Percentiles rank a stretch among this genome's conserved stretches.
These are phyloP conservation scores for Tautogolabrus adspersus DNA, from an alignment of 2,113 vertebrate genomes.

Conservation along the genomic window DNA sequence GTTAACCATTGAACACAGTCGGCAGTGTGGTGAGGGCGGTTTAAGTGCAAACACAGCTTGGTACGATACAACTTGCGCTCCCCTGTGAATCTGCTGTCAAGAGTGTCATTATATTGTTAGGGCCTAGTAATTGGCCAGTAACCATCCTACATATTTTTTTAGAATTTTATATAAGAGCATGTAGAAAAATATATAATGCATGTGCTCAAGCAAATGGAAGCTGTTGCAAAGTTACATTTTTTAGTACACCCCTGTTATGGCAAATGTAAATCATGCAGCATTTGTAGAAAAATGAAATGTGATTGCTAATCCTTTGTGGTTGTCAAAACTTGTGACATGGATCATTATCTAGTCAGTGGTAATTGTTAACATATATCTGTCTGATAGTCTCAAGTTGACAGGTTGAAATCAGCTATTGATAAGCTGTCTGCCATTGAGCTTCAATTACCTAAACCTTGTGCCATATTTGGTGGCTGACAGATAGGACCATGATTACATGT, in stretches of 20 bases:
- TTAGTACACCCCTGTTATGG: too few relatives aligned
- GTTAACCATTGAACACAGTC: conserved; percentile 70
- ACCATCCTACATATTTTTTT: conserved; percentile 11
- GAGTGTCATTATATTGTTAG: conserved; percentile 39
- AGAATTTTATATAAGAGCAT: not conserved
- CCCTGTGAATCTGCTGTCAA: conserved; percentile 51
- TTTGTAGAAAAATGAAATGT: conserved; percentile 10
- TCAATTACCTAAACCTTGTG: conserved; percentile 27
- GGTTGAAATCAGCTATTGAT: conserved; percentile 57
- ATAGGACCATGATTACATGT: conserved; percentile 52
- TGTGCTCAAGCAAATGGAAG: too few relatives aligned
- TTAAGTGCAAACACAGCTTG: conserved; percentile 54
- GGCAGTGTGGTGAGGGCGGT: conserved; percentile 51
- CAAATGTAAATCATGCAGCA: not conserved
- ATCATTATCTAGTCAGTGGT: conserved; percentile 37
- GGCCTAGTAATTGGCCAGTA: conserved; percentile 11
- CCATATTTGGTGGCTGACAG: conserved; percentile 50
- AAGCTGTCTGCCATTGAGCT: conserved; percentile 38
- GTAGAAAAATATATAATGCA: not conserved
- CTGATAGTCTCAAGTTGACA: conserved; percentile 27
- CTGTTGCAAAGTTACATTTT: too few relatives aligned
- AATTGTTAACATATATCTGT: conserved; percentile 26
- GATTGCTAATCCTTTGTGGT: not conserved
- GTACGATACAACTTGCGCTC: conserved; percentile 40
- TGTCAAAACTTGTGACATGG: not conserved